These are phyloP conservation scores for Aradus depressus DNA, from an alignment of 2,888 invertebrate genomes.

Conservation along the genomic window DNA sequence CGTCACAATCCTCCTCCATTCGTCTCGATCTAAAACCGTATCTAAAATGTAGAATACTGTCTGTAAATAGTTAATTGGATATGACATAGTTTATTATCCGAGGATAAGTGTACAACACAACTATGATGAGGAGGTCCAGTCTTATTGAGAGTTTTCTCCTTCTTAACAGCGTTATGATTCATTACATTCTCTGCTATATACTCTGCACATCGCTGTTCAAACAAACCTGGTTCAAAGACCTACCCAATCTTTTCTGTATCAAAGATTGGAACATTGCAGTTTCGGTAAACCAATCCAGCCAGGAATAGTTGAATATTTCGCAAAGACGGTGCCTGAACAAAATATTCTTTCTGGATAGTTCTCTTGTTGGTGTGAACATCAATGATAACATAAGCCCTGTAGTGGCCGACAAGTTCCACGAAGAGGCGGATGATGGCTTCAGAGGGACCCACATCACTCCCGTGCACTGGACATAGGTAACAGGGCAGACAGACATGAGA, in stretches of 20 bases:
- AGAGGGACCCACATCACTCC: conserved; percentile 55
- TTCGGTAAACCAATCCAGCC: conserved; percentile 78
- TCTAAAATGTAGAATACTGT: too few species aligned
- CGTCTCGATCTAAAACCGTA: too few species aligned
- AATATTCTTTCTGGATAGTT: conserved; percentile 54
- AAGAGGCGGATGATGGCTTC: conserved; percentile 71
- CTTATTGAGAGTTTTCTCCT: conserved; percentile 31
- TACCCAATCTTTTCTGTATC: conserved; percentile 42
- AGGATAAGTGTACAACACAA: too few species aligned
- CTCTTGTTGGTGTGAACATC: conserved; percentile 10
- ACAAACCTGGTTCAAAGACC: conserved; percentile 33
- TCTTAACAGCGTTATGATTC: conserved; percentile 22
- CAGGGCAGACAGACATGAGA: conserved; percentile 46
- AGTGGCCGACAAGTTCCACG: conserved; percentile 62
- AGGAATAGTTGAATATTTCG: conserved; percentile 61
- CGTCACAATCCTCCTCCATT: too few species aligned
- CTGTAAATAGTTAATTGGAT: too few species aligned
- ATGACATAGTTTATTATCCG: too few species aligned
- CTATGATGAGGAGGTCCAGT: too few species aligned
- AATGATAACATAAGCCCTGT: conserved; percentile 45
- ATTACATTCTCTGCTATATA: conserved; percentile 33
- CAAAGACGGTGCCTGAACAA: conserved; percentile 51
- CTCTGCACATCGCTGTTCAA: conserved; percentile 36
- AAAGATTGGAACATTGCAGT: conserved; percentile 76
- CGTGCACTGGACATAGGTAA: conserved; percentile 36